Evolutionary conservation across 2,888 invertebrate genomes (phyloP), one percentile per base, ranked within the genome.

Genomic region (Acronicta leporina): DNA sequence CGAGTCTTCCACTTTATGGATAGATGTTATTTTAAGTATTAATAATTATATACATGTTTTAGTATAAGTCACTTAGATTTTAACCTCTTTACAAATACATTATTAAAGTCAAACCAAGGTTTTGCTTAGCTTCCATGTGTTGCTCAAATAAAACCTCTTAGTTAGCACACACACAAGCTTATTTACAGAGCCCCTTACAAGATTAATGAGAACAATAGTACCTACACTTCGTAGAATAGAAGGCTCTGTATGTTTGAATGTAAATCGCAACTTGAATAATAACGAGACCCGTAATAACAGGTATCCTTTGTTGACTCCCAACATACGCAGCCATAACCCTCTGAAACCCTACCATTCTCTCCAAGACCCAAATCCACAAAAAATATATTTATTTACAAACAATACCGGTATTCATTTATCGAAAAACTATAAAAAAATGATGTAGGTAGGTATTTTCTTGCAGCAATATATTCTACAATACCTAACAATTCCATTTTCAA

Each of bases 401-500:
- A 75, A 64, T 64, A 67, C 25, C 51, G 47, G 41, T 55, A 70
- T 63, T 14, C 52, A 20, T 64, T 55, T 68, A 71, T 77, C 68
- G 75, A 68, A 59, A 75, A 74, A 68, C 64, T 65, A 71, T 75
- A 68, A 73, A 75, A 73, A 57, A 43, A 20, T 20, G 41, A 69
- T 38, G 2, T n/a, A n/a, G n/a, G n/a, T n/a, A n/a, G n/a, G n/a
- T 61, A 53, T 65, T 50, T 59, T 56, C 67, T 55, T 52, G n/a
- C 38, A 60, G 57, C 69, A 20, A 20, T 20, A 20, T 20, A 20
- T 38, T 41, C 56, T 59, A 68, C 67, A 71, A 71, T 77, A 54
- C 65, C 64, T 52, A 56, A 54, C 54, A 60, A 77, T 74, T 77
- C 62, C 59, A 71, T 63, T 74, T 68, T 74, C 77, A 63, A 75